phyloP scores from a whole-genome alignment of 2,888 invertebrate species.

The Hyalella azteca region DNA sequence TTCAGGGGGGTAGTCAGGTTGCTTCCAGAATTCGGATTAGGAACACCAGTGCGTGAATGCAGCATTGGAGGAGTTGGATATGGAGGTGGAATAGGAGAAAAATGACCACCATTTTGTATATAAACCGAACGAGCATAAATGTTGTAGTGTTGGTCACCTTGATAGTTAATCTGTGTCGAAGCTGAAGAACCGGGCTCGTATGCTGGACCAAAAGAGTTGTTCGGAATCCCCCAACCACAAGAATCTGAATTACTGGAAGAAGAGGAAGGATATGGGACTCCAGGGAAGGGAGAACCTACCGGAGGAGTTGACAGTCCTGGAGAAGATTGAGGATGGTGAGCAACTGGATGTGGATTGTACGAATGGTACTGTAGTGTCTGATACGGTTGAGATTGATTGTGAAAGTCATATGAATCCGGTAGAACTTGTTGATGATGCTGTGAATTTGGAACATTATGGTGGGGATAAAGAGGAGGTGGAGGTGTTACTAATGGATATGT shows the following conservation, averaged over 20 bases:
- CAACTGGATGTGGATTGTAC: background rate
- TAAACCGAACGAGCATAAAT: constrained; percentile 53
- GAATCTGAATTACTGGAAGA: constrained; percentile 7
- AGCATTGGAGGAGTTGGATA: constrained; percentile 29
- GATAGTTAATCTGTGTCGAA: background rate
- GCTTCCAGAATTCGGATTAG: constrained; percentile 4
- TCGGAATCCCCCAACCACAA: constrained; percentile 14
- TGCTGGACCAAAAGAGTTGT: background rate
- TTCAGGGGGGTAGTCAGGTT: constrained; percentile 55
- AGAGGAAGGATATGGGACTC: constrained; percentile 5
- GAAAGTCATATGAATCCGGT: background rate
- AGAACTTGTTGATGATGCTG: constrained; percentile 17
- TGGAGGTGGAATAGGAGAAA: constrained; percentile 27
- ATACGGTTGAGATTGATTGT: constrained; percentile 3
- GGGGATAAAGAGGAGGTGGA: constrained; percentile 13
- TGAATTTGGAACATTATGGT: background rate
- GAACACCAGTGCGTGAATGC: background rate
- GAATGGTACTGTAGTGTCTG: constrained; percentile 16
- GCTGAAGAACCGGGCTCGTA: background rate
- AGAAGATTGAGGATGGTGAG: background rate
- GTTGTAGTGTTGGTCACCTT: constrained; percentile 52
- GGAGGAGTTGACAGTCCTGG: constrained; percentile 13
- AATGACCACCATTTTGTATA: constrained; percentile 42
- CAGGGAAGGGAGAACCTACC: constrained; percentile 8
- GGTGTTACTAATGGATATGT: constrained; percentile 11